phyloP scores from a whole-genome alignment of 2,113 vertebrate species.

The Dasyurus viverrinus region DNA sequence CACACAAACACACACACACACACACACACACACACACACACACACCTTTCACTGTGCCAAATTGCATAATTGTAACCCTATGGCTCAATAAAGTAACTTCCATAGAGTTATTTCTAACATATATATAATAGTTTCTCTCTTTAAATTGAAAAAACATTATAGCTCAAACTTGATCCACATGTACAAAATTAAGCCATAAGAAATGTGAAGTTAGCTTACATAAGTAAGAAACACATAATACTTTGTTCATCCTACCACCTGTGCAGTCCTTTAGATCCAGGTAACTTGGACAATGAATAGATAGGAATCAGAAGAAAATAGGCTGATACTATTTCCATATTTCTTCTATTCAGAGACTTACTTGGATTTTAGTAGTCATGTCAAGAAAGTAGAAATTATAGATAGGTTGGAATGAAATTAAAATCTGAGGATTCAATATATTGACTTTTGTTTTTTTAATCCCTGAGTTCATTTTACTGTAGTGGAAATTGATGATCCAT shows the following conservation, averaged over 20 bases:
- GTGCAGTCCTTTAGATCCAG: neutral
- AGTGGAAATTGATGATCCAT: neutral
- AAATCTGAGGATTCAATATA: constrained; percentile 16
- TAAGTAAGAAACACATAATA: neutral
- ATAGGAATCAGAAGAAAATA: neutral
- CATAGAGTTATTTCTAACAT: neutral
- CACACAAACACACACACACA: neutral
- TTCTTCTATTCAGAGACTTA: neutral
- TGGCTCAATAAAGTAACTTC: neutral
- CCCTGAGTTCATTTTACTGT: neutral
- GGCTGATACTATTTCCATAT: neutral
- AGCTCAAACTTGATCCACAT: neutral
- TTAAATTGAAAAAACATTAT: constrained; percentile 8
- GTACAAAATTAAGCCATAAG: neutral
- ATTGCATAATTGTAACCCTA: neutral
- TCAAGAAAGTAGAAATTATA: neutral
- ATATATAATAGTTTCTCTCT: neutral
- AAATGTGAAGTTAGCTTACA: neutral
- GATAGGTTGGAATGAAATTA: neutral
- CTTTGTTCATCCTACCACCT: neutral
- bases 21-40: neutral
- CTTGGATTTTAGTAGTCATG: neutral
- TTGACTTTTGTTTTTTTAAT: neutral
- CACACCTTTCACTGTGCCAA: neutral
- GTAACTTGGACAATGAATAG: neutral